Evolutionary conservation across 2,113 vertebrate genomes (phyloP).

Genomic region (Ranitomeya variabilis): DNA sequence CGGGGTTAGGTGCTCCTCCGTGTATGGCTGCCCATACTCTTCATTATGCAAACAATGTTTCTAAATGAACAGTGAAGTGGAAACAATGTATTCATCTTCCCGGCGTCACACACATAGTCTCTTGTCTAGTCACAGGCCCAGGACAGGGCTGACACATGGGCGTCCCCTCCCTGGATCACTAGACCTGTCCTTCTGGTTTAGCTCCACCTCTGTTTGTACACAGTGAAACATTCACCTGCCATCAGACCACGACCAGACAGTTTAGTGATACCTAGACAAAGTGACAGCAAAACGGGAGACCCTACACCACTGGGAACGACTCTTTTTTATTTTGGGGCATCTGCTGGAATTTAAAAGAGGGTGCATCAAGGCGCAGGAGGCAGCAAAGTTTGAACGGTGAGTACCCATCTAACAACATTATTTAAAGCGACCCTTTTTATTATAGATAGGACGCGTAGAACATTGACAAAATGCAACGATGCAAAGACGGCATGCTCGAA

Average conservation of each 20-base stretch:
- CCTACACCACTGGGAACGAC: background rate
- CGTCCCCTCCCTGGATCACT: constrained; percentile 38
- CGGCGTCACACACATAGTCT: constrained; percentile 8
- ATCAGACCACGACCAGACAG: constrained; percentile 6
- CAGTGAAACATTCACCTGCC: constrained; percentile 51
- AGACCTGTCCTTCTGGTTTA: constrained; percentile 58
- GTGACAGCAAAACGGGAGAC: constrained; percentile 30
- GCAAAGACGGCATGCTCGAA: background rate
- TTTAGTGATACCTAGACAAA: constrained; percentile 29
- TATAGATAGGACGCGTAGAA: background rate
- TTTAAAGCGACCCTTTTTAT: background rate
- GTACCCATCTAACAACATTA: background rate
- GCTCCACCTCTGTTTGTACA: constrained; percentile 35
- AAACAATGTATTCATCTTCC: background rate
- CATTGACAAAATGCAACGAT: background rate
- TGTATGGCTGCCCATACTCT: background rate
- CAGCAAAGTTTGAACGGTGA: constrained; percentile 27
- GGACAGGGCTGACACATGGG: constrained; percentile 12
- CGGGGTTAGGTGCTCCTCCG: background rate
- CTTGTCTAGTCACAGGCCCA: constrained; percentile 5
- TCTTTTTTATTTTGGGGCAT: background rate
- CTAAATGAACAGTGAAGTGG: constrained; percentile 6
- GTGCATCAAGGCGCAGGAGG: background rate
- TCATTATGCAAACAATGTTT: background rate
- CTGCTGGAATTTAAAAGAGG: constrained; percentile 45